Evolutionary conservation across 2,113 vertebrate genomes (phyloP).

Genomic region (Solea senegalensis): DNA sequence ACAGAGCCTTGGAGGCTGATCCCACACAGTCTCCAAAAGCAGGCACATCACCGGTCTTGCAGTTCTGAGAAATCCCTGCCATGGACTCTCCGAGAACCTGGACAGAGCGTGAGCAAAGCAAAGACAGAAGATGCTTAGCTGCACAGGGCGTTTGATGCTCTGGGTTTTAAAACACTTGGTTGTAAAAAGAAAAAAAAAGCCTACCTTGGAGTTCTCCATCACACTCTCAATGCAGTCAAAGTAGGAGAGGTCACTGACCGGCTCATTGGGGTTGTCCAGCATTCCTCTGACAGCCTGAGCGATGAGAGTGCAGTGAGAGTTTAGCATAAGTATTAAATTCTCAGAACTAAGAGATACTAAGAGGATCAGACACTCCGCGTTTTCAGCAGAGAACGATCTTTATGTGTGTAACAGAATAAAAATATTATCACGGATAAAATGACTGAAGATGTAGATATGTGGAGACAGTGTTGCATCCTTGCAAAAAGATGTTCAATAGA

Average conservation of each 20-base stretch:
- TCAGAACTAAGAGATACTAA: no score
- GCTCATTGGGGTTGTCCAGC: constrained; percentile 95
- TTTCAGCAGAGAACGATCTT: no score
- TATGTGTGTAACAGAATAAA: no score
- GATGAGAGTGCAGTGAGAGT: background rate
- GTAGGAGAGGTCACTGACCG: constrained; percentile 95
- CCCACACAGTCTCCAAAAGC: constrained; percentile 94
- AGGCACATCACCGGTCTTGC: constrained; percentile 92
- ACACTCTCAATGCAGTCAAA: constrained; percentile 99
- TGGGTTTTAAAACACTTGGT: background rate
- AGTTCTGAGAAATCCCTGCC: constrained; percentile 98
- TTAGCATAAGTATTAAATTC: background rate
- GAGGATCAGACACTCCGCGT: no score
- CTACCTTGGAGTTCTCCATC: constrained; percentile 99
- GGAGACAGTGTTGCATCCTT: no score
- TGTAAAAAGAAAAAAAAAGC: background rate
- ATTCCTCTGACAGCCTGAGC: constrained; percentile 93
- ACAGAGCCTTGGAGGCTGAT: constrained; percentile 95
- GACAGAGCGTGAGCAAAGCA: constrained; percentile 5
- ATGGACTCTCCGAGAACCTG: constrained; percentile 98
- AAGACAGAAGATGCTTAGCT: constrained; percentile 5
- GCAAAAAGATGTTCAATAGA: no score
- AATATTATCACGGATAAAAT: no score
- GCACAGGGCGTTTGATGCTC: background rate
- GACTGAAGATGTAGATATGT: no score